phyloP scores from a whole-genome alignment of 2,113 vertebrate species.

The Sturnira hondurensis region DNA sequence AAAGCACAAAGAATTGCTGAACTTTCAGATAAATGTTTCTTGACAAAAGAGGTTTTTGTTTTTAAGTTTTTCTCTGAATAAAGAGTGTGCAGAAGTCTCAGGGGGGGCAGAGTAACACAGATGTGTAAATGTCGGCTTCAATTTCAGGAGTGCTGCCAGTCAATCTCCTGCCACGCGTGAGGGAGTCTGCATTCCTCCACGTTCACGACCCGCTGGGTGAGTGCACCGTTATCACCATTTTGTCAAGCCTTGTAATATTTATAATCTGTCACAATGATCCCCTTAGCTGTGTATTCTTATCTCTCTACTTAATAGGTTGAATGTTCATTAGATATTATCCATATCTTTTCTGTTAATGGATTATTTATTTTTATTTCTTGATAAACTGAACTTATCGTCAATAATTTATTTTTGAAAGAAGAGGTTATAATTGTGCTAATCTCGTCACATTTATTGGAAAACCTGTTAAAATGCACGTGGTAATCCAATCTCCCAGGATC shows the following conservation, averaged over 20 bases:
- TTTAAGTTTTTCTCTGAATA: background rate
- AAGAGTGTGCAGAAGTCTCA: background rate
- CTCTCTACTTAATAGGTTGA: background rate
- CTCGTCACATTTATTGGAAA: background rate
- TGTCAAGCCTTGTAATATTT: background rate
- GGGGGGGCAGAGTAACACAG: background rate
- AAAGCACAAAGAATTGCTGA: background rate
- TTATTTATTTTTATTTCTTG: background rate
- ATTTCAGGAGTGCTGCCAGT: background rate
- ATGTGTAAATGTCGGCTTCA: background rate
- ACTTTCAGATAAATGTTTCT: background rate
- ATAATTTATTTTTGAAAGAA: background rate
- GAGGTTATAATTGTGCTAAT: background rate
- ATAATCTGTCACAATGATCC: background rate
- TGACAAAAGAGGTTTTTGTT: background rate
- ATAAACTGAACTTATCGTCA: background rate
- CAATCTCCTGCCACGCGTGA: accelerated
- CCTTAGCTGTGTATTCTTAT: background rate
- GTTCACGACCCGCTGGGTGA: background rate
- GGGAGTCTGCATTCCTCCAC: background rate
- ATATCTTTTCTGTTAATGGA: background rate
- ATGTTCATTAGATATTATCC: background rate
- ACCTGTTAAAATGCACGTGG: background rate
- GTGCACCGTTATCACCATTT: background rate
- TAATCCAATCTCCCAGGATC: background rate